Evolutionary conservation across 2,797 vertebrate genomes (phyloP), one percentile per base, ranked within the genome.

Genomic region (Falco peregrinus): DNA sequence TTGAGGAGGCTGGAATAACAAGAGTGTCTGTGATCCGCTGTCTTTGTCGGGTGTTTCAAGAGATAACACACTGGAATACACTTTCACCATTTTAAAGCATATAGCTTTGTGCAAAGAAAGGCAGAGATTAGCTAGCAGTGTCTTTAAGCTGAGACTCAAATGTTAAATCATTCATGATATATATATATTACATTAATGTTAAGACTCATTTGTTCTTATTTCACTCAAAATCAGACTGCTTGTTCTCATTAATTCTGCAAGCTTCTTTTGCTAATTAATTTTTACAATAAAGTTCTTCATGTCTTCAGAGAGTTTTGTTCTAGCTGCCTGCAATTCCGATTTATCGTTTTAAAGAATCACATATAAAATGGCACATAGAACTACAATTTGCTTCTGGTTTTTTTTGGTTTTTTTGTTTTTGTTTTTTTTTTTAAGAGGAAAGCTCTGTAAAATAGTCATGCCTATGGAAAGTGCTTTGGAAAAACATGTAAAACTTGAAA

Each of bases 151-250:
- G 24, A 59, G 84, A 95, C 48, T 90, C 75, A 84, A 81, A 51
- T 77, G 15, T 94, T 96, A 96, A 97, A 93, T 96, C 89, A 96
- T 93, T 96, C 90, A 95, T 65, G 74, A 61, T 75, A 74, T 94
- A 95, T 93, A 74, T 94, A 95, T 93, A 80, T 61, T 67, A 74
- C 67, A 54, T 77, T 86, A 90, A 64, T 54, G 79, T 73, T 96
- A 76, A 96, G 60, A 71, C 20, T 97, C 78, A 93, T 96, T 97
- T 97, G 82, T 87, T 91, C 78, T 79, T 65, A 92, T 93, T 95
- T 95, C 91, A 81, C 39, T 95, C 93, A 93, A 95, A 92, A 89
- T 29, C 61, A 76, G 50, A 92, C 89, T 0, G 12, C 71, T 87
- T 85, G 74, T 67, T 92, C 81, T 85, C 87, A 94, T 95, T 93